These are phyloP conservation scores for Spilogale gracilis DNA, from an alignment of 2,113 vertebrate genomes.

Conservation along the genomic window DNA sequence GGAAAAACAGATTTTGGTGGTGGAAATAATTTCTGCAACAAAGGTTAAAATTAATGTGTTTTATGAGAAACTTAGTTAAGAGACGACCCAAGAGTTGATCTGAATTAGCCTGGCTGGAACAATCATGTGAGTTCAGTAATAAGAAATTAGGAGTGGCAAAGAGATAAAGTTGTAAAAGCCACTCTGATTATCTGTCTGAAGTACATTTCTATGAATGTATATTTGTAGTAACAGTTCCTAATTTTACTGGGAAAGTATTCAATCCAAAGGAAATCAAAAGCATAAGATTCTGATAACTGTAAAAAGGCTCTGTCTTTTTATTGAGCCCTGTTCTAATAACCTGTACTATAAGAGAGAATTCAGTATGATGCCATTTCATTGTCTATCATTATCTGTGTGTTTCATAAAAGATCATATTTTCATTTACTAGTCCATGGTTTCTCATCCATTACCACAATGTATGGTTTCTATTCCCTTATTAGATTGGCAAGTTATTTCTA, in stretches of 20 bases:
- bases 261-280: slow-evolving; percentile 72
- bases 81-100: background rate
- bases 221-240: slow-evolving; percentile 35
- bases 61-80: background rate
- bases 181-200: background rate
- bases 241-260: slow-evolving; percentile 48
- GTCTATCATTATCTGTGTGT: slow-evolving; percentile 8
- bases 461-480: slow-evolving; percentile 30
- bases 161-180: background rate
- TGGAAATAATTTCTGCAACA: background rate
- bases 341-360: background rate
- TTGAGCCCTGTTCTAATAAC: slow-evolving; percentile 48
- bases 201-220: background rate
- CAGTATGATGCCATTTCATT: background rate
- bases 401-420: slow-evolving; percentile 24
- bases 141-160: background rate
- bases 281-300: background rate
- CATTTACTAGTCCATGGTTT: background rate
- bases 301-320: slow-evolving; percentile 30
- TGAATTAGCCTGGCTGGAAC: background rate
- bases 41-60: background rate
- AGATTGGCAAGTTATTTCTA: slow-evolving; percentile 19
- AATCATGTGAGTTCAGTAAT: background rate
- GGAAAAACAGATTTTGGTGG: background rate
- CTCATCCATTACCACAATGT: background rate